A percentile compares a stretch with the other conserved stretches of the same genome.
Evolutionary conservation across 2,797 vertebrate species (phyloP).

Genomic region (Carapus acus): DNA sequence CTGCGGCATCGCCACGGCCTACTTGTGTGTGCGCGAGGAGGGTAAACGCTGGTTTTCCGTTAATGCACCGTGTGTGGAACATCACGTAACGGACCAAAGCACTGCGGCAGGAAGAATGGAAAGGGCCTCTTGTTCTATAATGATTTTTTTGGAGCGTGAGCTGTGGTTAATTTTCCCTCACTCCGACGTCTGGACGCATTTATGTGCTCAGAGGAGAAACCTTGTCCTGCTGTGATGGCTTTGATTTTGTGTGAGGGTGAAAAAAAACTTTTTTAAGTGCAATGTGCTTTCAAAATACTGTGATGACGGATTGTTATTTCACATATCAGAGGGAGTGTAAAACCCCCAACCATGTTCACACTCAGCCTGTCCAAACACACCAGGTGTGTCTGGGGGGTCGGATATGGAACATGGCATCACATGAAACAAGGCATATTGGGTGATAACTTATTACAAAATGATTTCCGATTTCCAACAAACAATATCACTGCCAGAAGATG

Average conservation of each 20-base stretch:
- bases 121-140: conserved; percentile 2
- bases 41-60: conserved; percentile 32
- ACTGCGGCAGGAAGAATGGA: not conserved
- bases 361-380: conserved; percentile 12
- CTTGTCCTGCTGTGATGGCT: conserved; percentile 21
- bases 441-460: conserved; percentile 9
- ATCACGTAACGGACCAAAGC: not conserved
- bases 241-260: conserved; percentile 28
- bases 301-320: conserved; percentile 32
- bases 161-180: conserved; percentile 25
- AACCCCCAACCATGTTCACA: conserved; percentile 37
- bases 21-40: not conserved
- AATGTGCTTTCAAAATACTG: conserved; percentile 11
- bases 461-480: too few relatives aligned
- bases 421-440: conserved; percentile 20
- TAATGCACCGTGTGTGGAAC: conserved; percentile 3
- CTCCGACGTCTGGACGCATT: conserved; percentile 42
- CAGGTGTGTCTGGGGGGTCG: too few relatives aligned
- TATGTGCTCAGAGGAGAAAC: conserved; percentile 34
- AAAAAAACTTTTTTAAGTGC: conserved; percentile 18
- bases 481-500: too few relatives aligned
- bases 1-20: conserved; percentile 27
- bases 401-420: too few relatives aligned
- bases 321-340: conserved; percentile 27
- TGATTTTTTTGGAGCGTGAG: not conserved